phyloP scores from a whole-genome alignment of 2,797 vertebrate genomes.

The Oceanodroma leucorhoa region DNA sequence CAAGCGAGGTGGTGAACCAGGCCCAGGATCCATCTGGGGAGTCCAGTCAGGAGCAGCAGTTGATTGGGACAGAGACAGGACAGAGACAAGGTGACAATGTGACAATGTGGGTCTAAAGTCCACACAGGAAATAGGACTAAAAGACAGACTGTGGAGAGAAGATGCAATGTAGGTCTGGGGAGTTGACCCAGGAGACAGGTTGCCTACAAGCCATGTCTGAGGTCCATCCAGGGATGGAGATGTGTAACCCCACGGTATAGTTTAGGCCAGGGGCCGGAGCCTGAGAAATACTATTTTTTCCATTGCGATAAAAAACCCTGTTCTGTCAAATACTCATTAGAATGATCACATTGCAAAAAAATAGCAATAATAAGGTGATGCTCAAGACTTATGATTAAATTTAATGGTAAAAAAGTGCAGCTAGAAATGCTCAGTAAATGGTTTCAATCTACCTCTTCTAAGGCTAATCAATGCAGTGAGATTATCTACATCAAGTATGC shows the following conservation, averaged over 20 bases:
- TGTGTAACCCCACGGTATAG: neutral
- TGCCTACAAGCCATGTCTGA: neutral
- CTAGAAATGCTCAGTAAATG: conserved; percentile 41
- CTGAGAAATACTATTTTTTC: rapidly evolving
- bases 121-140: rapidly evolving
- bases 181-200: neutral
- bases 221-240: neutral
- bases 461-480: neutral
- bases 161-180: rapidly evolving
- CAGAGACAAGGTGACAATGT: rapidly evolving
- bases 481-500: neutral
- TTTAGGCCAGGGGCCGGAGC: neutral
- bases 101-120: rapidly evolving
- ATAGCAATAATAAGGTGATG: neutral
- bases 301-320: neutral
- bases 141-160: neutral
- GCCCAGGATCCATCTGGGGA: rapidly evolving
- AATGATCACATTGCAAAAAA: neutral
- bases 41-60: neutral
- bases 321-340: neutral
- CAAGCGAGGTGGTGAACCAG: neutral
- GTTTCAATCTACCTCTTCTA: neutral
- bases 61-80: neutral
- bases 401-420: neutral
- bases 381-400: neutral